Conservation (phyloP, 2,888 invertebrate genomes). For the Trissoscelio sp. region DNA sequence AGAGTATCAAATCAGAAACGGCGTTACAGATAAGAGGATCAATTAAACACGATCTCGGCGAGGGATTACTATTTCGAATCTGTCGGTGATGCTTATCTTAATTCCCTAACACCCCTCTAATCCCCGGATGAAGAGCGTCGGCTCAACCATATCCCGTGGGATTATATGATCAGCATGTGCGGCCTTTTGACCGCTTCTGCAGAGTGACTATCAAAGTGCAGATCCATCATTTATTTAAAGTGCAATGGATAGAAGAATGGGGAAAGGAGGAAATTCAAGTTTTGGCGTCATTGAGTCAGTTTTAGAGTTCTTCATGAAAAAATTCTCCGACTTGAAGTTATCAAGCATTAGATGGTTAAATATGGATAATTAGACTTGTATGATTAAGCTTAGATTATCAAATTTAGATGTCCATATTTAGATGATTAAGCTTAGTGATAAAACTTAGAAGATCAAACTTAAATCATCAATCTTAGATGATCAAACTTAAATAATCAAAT, state of each 20-base stretch:
- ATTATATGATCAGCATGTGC: conserved; percentile 58
- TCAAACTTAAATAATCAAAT: too few species aligned
- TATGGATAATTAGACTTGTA: too few species aligned
- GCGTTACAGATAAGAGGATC: conserved; percentile 62
- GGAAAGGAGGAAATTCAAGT: not conserved
- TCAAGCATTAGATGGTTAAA: too few species aligned
- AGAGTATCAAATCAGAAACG: conserved; percentile 46
- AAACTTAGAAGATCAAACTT: too few species aligned
- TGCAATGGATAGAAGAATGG: too few species aligned
- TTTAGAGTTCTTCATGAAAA: too few species aligned
- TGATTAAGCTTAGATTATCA: too few species aligned
- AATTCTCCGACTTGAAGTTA: too few species aligned
- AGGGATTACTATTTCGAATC: conserved; percentile 65
- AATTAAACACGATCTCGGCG: conserved; percentile 58
- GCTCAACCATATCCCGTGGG: conserved; percentile 51
- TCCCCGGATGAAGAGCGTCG: conserved; percentile 38
- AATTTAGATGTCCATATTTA: too few species aligned
- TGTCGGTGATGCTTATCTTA: conserved; percentile 66
- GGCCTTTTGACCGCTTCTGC: conserved; percentile 57
- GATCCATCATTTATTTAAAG: conserved; percentile 55
- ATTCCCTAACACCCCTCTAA: conserved; percentile 65
- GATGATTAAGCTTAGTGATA: too few species aligned
- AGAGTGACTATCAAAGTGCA: conserved; percentile 54
- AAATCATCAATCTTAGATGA: too few species aligned
- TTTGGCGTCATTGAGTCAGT: too few species aligned